Percentiles rank a stretch among this genome's conserved stretches.
Evolutionary conservation across 1,140 invertebrate species (phyloP).

Genomic region (Conus betulinus): DNA sequence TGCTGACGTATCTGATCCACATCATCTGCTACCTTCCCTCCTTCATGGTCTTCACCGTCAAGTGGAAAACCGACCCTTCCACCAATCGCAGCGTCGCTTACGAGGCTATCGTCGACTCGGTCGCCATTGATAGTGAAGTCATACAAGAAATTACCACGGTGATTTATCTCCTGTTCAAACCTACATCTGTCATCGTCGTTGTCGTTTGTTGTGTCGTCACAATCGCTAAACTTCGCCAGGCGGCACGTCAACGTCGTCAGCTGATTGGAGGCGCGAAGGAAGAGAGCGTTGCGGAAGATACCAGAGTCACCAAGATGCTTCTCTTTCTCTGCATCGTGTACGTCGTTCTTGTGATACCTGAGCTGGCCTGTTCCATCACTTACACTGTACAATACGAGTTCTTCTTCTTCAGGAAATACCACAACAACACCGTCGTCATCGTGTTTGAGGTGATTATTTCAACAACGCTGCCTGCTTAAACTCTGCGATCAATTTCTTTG

Average conservation of each 20-base stretch:
- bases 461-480: constrained; percentile 1
- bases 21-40: neutral
- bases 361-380: neutral
- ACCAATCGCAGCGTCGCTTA: constrained; percentile 1
- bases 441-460: neutral
- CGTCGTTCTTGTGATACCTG: neutral
- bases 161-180: neutral
- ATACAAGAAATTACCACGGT: neutral
- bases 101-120: neutral
- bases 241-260: neutral
- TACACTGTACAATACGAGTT: neutral
- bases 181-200: neutral
- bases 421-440: neutral
- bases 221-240: neutral
- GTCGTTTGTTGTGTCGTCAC: neutral
- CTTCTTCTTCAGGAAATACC: neutral
- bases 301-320: neutral
- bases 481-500: neutral
- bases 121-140: neutral
- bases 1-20: neutral
- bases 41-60: neutral
- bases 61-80: neutral
- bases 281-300: neutral
- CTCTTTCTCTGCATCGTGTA: neutral
- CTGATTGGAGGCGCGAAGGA: neutral